Percentiles rank a stretch among this genome's conserved stretches.
phyloP scores from a whole-genome alignment of 2,888 invertebrate species.

The Eurytoma adleriae region DNA sequence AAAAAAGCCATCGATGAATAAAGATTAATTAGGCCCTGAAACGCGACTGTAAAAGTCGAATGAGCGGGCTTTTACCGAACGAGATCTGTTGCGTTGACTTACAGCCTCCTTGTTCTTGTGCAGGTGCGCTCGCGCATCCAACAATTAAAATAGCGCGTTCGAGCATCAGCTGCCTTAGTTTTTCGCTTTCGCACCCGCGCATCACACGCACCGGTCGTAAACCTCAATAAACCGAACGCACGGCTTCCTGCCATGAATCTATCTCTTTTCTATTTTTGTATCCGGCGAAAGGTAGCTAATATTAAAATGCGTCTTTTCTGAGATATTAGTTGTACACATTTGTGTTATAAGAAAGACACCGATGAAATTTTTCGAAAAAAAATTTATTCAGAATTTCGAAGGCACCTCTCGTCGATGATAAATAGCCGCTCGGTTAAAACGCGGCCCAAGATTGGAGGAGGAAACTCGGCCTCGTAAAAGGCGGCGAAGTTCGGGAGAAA shows the following conservation, averaged over 20 bases:
- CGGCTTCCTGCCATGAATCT: background rate
- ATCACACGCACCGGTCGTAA: slow-evolving; percentile 19
- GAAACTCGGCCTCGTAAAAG: slow-evolving; percentile 52
- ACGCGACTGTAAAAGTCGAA: slow-evolving; percentile 34
- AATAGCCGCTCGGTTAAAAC: slow-evolving; percentile 38
- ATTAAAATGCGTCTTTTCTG: too few species aligned
- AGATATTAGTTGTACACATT: too few species aligned
- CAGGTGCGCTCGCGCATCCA: background rate
- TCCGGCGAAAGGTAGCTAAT: background rate
- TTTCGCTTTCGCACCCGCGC: background rate
- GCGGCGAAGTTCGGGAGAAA: slow-evolving; percentile 2
- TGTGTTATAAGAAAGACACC: too few species aligned
- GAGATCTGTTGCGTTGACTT: background rate
- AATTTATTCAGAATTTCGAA: background rate
- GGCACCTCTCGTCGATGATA: slow-evolving; percentile 45
- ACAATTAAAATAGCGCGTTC: slow-evolving; percentile 33
- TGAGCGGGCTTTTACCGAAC: background rate
- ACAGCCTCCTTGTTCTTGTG: background rate
- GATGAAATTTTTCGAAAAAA: background rate
- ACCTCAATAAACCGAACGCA: slow-evolving; percentile 18
- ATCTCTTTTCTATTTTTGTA: background rate
- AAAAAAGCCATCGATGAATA: slow-evolving; percentile 29
- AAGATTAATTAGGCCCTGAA: slow-evolving; percentile 44
- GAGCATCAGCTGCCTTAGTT: background rate
- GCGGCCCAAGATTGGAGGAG: slow-evolving; percentile 46